Evolutionary conservation across 2,888 invertebrate genomes (phyloP), one percentile per base, ranked within the genome.

Genomic region (Eledone cirrhosa): DNA sequence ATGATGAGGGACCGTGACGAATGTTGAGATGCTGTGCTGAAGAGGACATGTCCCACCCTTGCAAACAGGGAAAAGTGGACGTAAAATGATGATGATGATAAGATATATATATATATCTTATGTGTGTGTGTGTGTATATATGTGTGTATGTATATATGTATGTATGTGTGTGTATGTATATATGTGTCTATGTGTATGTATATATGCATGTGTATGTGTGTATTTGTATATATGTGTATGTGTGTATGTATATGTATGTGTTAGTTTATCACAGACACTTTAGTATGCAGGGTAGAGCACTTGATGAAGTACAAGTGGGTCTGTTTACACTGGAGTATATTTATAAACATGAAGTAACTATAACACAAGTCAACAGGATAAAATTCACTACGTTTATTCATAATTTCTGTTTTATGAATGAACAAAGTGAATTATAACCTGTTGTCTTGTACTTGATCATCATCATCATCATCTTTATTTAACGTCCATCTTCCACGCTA

Each of bases 181-280:
- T 63, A 63, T 63, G 22, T 22, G 22, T 22, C 11, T 22, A 22
- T 22, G 22, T 22, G 22, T 63, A 63, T 22, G 1, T 22, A 22
- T 63, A 22, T 19, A 63, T 19, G 11, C 27, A 63, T 22, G 22
- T 22, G 22, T 4, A 22, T 19, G 11, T 63, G 11, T 22, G 11
- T 63, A 63, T 19, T 11, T 63, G 27, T 63, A 22, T 63, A 22
- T 22, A 63, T 63, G 27, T 22, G 4, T 63, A 22, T 63, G 22
- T 63, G n/a, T 59, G n/a, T 59, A 59, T 59, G n/a, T 59, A 59
- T 59, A 59, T 59, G n/a, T 59, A 59, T 59, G n/a, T 59, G n/a
- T 59, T n/a, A n/a, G n/a, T 8, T 5, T 59, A 59, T 5, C n/a
- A 59, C n/a, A 59, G 19, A 59, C n/a, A 59, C n/a, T n/a, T 59